These are phyloP conservation scores for Halcyon badia DNA, from an alignment of 2,797 vertebrate species.

Conservation along the genomic window DNA sequence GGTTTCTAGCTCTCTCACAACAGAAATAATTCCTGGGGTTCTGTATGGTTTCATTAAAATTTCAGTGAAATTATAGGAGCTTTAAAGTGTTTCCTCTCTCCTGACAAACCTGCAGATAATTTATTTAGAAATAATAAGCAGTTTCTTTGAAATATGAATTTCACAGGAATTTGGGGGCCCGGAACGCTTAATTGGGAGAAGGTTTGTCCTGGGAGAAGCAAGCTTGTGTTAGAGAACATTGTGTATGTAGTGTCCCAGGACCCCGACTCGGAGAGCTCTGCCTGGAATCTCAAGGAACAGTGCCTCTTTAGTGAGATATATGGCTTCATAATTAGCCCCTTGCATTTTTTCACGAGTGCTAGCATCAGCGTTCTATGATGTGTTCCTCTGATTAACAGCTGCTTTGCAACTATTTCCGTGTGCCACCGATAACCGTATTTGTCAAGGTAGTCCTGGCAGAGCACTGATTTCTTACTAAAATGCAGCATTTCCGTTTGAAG, in stretches of 20 bases:
- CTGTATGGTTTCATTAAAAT: not conserved
- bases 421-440: conserved; percentile 83
- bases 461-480: conserved; percentile 84
- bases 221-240: not conserved
- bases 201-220: not conserved
- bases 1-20: not conserved
- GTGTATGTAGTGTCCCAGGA: conserved; percentile 39
- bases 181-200: not conserved
- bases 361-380: conserved; percentile 86
- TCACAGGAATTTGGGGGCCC: not conserved
- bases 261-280: not conserved
- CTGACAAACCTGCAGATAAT: not conserved
- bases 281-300: conserved; percentile 56
- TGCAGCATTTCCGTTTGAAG: conserved; percentile 70
- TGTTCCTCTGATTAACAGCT: conserved; percentile 87
- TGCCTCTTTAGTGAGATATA: conserved; percentile 87
- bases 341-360: conserved; percentile 86
- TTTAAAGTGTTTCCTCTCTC: not conserved
- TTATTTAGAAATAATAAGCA: not conserved
- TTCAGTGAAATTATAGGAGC: not conserved
- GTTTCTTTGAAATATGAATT: not conserved
- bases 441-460: conserved; percentile 84
- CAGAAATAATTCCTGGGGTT: not conserved
- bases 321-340: conserved; percentile 86
- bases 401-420: conserved; percentile 86